Evolutionary conservation across 1,140 invertebrate genomes (phyloP).

Genomic region (Metopolophium dirhodum): DNA sequence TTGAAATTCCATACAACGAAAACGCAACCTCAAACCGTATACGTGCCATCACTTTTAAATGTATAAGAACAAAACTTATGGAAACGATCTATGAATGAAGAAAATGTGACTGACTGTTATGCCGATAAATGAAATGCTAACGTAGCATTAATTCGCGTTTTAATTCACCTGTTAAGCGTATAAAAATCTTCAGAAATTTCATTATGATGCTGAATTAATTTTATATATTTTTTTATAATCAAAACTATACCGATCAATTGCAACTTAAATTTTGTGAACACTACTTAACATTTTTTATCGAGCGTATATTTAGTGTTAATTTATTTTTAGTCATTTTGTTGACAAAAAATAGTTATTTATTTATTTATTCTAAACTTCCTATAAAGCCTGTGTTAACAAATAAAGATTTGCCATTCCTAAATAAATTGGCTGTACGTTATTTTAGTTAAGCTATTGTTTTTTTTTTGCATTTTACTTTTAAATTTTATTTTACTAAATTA

Average conservation of each 20-base stretch:
- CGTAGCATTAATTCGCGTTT: background rate
- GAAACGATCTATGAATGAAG: background rate
- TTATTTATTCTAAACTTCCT: constrained; percentile 7
- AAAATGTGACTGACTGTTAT: background rate
- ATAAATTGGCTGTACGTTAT: constrained; percentile 20
- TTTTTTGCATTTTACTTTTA: background rate
- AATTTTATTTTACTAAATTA: constrained; percentile 14
- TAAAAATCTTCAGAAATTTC: background rate
- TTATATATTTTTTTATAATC: constrained; percentile 35
- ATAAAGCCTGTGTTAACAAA: constrained; percentile 1
- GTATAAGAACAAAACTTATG: background rate
- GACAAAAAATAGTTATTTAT: background rate
- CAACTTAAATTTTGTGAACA: background rate
- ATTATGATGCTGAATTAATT: background rate
- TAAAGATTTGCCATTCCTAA: constrained; percentile 16
- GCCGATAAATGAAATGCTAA: constrained; percentile 8
- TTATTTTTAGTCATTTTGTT: background rate
- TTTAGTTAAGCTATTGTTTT: background rate
- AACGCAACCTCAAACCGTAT: constrained; percentile 14
- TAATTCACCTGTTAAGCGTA: background rate
- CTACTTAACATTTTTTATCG: background rate
- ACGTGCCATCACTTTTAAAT: constrained; percentile 40
- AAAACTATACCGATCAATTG: background rate
- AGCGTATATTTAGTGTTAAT: constrained; percentile 5
- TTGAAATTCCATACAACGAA: constrained; percentile 70